These are phyloP conservation scores for Neodon shergylaensis DNA, from an alignment of 2,113 vertebrate species.

Conservation along the genomic window DNA sequence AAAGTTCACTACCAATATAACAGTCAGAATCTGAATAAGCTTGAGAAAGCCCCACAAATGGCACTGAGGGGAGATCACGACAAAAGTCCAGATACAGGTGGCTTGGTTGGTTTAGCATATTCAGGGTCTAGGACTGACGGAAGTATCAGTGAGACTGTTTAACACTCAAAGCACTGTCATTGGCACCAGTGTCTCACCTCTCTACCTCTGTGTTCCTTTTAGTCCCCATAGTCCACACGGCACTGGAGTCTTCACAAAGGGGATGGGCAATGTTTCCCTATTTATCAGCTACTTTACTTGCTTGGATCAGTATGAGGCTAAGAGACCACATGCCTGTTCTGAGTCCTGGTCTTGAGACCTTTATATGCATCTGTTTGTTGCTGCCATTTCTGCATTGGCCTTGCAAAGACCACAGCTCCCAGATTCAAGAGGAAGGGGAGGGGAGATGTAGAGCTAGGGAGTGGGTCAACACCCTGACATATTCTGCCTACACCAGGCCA, in stretches of 20 bases:
- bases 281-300: not conserved
- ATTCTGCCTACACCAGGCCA: fast-evolving
- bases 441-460: fast-evolving
- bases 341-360: not conserved
- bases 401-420: fast-evolving
- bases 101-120: not conserved
- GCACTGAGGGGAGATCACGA: not conserved
- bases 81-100: fast-evolving
- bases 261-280: fast-evolving
- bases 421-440: not conserved
- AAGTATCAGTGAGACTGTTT: not conserved
- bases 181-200: fast-evolving
- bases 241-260: fast-evolving
- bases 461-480: too few relatives aligned
- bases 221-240: fast-evolving
- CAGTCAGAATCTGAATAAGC: not conserved
- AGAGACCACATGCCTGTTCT: fast-evolving
- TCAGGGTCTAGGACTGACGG: not conserved
- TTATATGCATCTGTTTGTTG: fast-evolving
- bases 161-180: too few relatives aligned
- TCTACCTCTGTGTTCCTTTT: not conserved
- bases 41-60: not conserved
- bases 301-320: fast-evolving
- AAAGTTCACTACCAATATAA: not conserved
- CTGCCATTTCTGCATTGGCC: not conserved